Percentiles rank a stretch among this genome's conserved stretches.
These are phyloP conservation scores for Geothlypis trichas DNA, from an alignment of 2,113 vertebrate species.

Conservation along the genomic window DNA sequence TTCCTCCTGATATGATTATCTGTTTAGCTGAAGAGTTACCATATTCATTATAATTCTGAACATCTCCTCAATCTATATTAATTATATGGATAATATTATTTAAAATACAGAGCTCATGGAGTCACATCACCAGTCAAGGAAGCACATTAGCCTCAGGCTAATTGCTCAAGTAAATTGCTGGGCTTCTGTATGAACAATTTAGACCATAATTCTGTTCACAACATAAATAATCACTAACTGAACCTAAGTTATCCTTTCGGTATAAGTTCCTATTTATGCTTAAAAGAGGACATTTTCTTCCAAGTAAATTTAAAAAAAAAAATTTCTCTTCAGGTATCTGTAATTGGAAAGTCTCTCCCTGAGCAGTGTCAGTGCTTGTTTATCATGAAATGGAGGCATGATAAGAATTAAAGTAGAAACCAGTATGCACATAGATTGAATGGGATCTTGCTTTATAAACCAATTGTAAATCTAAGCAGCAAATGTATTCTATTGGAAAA, in stretches of 20 bases:
- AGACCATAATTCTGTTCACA: neutral
- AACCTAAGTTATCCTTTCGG: neutral
- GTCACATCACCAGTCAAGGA: slow-evolving; percentile 22
- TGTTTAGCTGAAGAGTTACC: slow-evolving; percentile 27
- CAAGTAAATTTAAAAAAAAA: neutral
- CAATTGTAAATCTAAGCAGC: neutral
- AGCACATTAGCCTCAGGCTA: slow-evolving; percentile 9
- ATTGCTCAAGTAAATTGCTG: neutral
- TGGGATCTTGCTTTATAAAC: neutral
- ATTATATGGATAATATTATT: slow-evolving; percentile 46
- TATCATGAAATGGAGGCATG: neutral
- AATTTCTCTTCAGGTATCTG: neutral
- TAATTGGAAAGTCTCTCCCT: neutral
- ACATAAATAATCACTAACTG: neutral
- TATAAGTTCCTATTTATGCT: neutral
- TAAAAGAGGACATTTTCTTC: neutral
- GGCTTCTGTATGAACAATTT: neutral
- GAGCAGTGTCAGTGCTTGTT: neutral
- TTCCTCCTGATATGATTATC: slow-evolving; percentile 56
- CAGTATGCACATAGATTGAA: neutral
- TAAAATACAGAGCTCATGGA: neutral
- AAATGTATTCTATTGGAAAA: neutral
- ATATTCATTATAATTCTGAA: slow-evolving; percentile 52
- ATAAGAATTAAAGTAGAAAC: neutral
- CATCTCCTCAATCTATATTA: slow-evolving; percentile 54